Percentiles rank a stretch among this genome's conserved stretches.
phyloP scores from a whole-genome alignment of 2,113 vertebrate genomes.

The Probosciger aterrimus region DNA sequence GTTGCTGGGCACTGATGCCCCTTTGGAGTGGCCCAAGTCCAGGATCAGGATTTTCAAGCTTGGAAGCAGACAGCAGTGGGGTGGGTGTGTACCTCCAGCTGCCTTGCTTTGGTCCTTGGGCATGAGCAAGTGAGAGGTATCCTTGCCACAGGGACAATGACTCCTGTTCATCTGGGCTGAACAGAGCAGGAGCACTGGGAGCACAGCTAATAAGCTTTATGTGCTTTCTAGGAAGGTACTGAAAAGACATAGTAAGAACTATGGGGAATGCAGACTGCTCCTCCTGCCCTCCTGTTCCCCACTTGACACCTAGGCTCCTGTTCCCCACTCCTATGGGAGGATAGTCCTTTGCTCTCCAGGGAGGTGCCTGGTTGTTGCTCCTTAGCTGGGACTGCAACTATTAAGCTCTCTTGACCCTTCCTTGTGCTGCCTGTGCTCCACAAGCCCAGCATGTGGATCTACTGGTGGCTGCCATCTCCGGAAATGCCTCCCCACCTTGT shows the following conservation, averaged over 20 bases:
- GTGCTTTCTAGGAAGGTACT: background rate
- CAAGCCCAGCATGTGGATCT: background rate
- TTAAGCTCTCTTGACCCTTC: background rate
- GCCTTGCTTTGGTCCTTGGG: background rate
- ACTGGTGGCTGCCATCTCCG: background rate
- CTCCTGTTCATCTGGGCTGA: background rate
- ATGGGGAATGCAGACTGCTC: background rate
- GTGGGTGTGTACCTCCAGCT: background rate
- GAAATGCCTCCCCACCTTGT: rapidly evolving
- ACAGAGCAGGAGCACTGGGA: background rate
- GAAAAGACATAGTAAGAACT: background rate
- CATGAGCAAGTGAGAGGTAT: background rate
- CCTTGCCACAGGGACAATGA: background rate
- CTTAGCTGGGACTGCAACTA: background rate
- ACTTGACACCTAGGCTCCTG: background rate
- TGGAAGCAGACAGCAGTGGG: background rate
- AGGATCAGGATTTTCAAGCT: background rate
- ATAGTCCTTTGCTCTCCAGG: background rate
- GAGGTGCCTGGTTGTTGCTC: background rate
- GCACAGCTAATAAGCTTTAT: background rate
- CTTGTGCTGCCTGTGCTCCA: rapidly evolving
- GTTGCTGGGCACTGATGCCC: background rate
- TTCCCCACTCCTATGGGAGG: rapidly evolving
- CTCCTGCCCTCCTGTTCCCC: background rate
- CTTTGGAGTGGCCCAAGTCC: background rate